Evolutionary conservation across 2,113 vertebrate genomes (phyloP), one percentile per base, ranked within the genome.

Genomic region (Ailurus styani): DNA sequence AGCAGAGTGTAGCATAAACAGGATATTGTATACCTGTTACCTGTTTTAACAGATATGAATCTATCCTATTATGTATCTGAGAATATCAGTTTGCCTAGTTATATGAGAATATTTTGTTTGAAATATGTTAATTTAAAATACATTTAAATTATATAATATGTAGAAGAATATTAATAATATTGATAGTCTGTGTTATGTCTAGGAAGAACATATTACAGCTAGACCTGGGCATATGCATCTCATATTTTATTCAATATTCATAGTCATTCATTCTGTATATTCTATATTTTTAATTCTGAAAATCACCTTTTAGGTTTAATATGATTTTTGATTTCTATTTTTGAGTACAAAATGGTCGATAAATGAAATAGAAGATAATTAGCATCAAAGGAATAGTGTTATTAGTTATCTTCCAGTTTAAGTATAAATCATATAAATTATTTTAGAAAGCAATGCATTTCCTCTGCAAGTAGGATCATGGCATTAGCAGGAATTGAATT

Each of bases 391-490:
- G 18, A 78, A 60, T 93, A 57, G 2, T 81, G 84, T 90, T 70
- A 17, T 54, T 78, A 93, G 86, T 85, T 86, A 86, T 47, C 45
- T 89, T 96, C 93, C 88, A 82, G 29, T n/a, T 62, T 95, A 90
- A 73, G 64, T 94, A 7, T 66, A 91, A 72, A 87, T 95, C 42
- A 57, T 31, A 62, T 23, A 68, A 83, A 90, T 92, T 64, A 64
- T 87, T 96, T 82, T 92, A 75, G 37, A 90, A 90, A 90, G n/a
- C 10, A 93, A 37, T 94, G 64, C 2, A 52, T 66, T 95, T 86
- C 27, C 57, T 66, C 10, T 95, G 31, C 47, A 78, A 95, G n/a
- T 79, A 94, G 50, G 42, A 90, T 88, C 54, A 57, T 70, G 90
- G 87, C 40, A 73, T 95, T 81, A 60, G 47, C 31, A 55, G 50